Percentiles rank a stretch among this genome's conserved stretches.
Evolutionary conservation across 1,140 invertebrate genomes (phyloP).

Genomic region (Drosophila baimaii): DNA sequence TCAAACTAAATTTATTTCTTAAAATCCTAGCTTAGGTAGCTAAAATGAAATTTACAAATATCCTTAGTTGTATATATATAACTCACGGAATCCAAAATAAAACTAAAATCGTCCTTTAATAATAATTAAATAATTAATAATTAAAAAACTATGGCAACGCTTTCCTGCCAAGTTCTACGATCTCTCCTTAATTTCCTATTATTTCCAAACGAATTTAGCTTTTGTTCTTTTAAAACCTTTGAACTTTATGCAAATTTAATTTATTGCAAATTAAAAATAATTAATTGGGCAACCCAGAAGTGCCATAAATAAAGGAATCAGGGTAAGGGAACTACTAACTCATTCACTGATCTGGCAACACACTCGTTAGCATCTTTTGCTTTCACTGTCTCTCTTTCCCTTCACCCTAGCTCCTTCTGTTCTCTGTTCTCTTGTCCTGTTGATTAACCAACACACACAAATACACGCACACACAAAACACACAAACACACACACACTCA

Average conservation of each 20-base stretch:
- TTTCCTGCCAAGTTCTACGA: not conserved
- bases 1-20: too few relatives aligned
- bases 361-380: constrained; percentile 4
- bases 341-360: constrained; percentile 8
- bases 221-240: not conserved
- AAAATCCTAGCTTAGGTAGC: too few relatives aligned
- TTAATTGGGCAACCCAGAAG: not conserved
- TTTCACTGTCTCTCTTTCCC: not conserved
- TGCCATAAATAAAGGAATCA: not conserved
- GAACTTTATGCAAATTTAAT: not conserved
- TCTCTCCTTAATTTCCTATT: not conserved
- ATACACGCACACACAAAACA: constrained; percentile 8
- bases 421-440: constrained; percentile 6
- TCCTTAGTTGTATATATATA: too few relatives aligned
- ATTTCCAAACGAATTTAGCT: not conserved
- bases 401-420: too few relatives aligned
- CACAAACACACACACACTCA: constrained; percentile 7
- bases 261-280: too few relatives aligned
- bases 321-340: too few relatives aligned
- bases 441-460: constrained; percentile 31
- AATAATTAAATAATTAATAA: too few relatives aligned
- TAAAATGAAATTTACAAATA: too few relatives aligned
- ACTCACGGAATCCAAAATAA: not conserved
- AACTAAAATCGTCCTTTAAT: not conserved
- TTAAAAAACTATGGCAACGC: not conserved